Conservation (phyloP, 2,888 invertebrate species). For the Molanna angustata region DNA sequence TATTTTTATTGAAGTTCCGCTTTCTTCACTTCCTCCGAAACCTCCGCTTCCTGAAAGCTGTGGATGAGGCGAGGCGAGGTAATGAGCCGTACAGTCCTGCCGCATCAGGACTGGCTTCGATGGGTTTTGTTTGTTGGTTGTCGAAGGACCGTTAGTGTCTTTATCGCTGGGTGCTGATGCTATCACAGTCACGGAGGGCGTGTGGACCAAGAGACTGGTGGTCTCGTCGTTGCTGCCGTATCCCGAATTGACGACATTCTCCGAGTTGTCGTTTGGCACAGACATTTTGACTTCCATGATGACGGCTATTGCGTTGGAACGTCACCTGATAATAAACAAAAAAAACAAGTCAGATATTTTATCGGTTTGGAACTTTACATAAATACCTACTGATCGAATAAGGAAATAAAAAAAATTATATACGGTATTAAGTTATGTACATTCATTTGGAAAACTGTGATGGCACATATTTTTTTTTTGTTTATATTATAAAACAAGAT, state of each 20-base stretch:
- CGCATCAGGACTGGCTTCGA: constrained; percentile 80
- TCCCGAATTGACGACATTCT: constrained; percentile 60
- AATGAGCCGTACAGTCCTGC: constrained; percentile 81
- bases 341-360: too few relatives aligned
- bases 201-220: constrained; percentile 71
- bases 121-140: constrained; percentile 49
- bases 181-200: constrained; percentile 52
- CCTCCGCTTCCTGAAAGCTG: constrained; percentile 61
- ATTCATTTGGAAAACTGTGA: too few relatives aligned
- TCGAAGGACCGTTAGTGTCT: constrained; percentile 39
- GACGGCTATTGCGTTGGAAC: too few relatives aligned
- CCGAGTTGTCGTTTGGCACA: constrained; percentile 52
- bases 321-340: too few relatives aligned
- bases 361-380: too few relatives aligned
- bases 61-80: constrained; percentile 64
- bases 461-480: too few relatives aligned
- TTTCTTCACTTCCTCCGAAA: constrained; percentile 76
- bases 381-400: too few relatives aligned
- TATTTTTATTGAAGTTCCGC: constrained; percentile 57
- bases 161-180: constrained; percentile 43
- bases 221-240: constrained; percentile 81
- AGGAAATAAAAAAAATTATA: too few relatives aligned
- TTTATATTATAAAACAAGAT: too few relatives aligned
- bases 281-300: constrained; percentile 39
- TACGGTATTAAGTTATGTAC: too few relatives aligned